Evolutionary conservation across 2,888 invertebrate species (phyloP), one percentile per base, ranked within the genome.

Genomic region (Sisyra terminalis): DNA sequence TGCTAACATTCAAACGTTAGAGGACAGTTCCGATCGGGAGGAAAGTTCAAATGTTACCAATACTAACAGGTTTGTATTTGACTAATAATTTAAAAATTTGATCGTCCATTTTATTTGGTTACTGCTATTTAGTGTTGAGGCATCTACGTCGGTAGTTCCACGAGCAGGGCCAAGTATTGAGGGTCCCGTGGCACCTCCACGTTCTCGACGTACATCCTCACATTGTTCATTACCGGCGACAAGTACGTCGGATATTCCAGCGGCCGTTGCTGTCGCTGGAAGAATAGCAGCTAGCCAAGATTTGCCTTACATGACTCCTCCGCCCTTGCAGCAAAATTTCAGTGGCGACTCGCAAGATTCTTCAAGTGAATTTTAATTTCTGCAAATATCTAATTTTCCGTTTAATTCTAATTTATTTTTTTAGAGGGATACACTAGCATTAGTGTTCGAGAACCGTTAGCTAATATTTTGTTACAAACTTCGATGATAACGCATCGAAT

Each of bases 341-440:
- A 89, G 88, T 56, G 89, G 89, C 0, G 89, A 90, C 60, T 89
- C 89, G 3, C 87, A 88, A 50, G 89, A 88, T 61, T 87, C 87
- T 2, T 75, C 82, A 44, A 85, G 84, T 84, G 63, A 66, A 69
- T 62, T 5, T 24, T 24, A 24, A 5, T 5, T 3, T 5, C 3
- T 24, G 24, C 3, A 24, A 3, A 24, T 24, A 7, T 24, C 30
- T 46, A 18, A 42, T 5, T 17, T 39, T 38, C n/a, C 17, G 38
- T 48, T 39, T 14, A 14, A 42, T 5, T 35, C 4, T 24, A 1
- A 34, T 6, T 11, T 45, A 11, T 55, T 46, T 48, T 62, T 67
- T 18, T 63, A 86, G 87, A 88, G 69, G 89, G 89, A 37, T 90
- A 90, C 58, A 89, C 89, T 1, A 88, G 88, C 56, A 89, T 89